Evolutionary conservation across 1,140 invertebrate species (phyloP).

Genomic region (Lasioglossum baleicum): DNA sequence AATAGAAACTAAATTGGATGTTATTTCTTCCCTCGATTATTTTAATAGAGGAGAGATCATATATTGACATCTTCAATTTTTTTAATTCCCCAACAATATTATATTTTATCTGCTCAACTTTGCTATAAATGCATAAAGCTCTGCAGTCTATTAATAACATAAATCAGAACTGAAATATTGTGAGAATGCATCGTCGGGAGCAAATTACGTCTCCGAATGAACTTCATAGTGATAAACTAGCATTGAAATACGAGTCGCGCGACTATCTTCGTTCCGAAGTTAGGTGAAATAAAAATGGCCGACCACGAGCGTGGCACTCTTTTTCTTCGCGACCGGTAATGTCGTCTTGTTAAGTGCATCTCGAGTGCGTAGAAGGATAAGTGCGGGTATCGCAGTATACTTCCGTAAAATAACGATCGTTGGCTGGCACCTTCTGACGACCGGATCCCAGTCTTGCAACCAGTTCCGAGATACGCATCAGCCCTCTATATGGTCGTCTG

Average conservation of each 20-base stretch:
- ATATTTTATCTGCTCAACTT: no score
- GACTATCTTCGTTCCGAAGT: neutral
- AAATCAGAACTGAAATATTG: no score
- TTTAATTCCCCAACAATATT: no score
- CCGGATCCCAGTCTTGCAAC: slow-evolving; percentile 21
- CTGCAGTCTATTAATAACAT: no score
- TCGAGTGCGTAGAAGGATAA: slow-evolving; percentile 17
- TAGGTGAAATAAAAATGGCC: neutral
- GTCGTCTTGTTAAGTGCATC: slow-evolving; percentile 24
- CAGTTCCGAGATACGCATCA: slow-evolving; percentile 37
- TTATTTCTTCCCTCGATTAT: no score
- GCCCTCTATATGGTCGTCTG: slow-evolving; percentile 19
- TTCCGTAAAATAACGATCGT: slow-evolving; percentile 45
- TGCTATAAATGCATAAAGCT: no score
- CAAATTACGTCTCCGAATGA: no score
- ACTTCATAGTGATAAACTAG: neutral
- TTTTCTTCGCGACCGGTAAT: slow-evolving; percentile 17
- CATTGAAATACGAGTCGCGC: neutral
- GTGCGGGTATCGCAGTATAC: slow-evolving; percentile 20
- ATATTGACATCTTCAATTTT: no score
- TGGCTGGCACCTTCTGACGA: slow-evolving; percentile 25
- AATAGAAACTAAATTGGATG: no score
- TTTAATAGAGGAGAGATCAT: no score
- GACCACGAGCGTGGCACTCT: neutral
- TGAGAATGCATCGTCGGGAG: no score